phyloP scores from a whole-genome alignment of 2,888 invertebrate species.

The Eupithecia abbreviata region DNA sequence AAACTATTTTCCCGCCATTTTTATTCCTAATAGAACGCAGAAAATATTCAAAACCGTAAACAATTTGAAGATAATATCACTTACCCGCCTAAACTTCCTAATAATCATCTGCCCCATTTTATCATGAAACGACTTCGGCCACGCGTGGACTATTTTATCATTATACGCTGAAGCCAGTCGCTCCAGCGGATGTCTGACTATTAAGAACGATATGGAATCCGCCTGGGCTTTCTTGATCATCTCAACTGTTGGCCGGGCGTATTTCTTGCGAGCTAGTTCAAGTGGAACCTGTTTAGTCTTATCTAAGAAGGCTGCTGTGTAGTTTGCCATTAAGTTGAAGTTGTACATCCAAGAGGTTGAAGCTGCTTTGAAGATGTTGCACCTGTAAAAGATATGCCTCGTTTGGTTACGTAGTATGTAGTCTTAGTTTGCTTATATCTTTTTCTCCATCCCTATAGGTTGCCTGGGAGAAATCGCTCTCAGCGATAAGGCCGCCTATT shows the following conservation, averaged over 20 bases:
- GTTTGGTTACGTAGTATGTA: background rate
- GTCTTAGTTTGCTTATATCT: too few species aligned
- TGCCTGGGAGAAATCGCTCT: too few species aligned
- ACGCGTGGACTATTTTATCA: constrained; percentile 92
- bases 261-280: constrained; percentile 90
- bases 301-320: constrained; percentile 89
- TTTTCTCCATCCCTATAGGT: too few species aligned
- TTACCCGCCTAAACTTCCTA: constrained; percentile 88
- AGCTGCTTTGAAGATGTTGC: constrained; percentile 92
- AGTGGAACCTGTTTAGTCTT: constrained; percentile 91
- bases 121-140: constrained; percentile 92
- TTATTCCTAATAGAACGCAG: too few species aligned
- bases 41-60: too few species aligned
- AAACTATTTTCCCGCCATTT: too few species aligned
- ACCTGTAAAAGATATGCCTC: constrained; percentile 72
- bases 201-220: constrained; percentile 91
- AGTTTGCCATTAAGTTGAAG: constrained; percentile 93
- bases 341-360: constrained; percentile 97
- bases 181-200: constrained; percentile 92
- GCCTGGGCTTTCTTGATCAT: constrained; percentile 89
- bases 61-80: background rate
- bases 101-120: constrained; percentile 91
- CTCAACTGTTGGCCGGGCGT: constrained; percentile 89
- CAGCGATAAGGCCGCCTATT: too few species aligned
- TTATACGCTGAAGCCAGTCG: constrained; percentile 91